A percentile compares a stretch with the other conserved stretches of the same genome.
phyloP scores from a whole-genome alignment of 2,888 invertebrate species.

The Cordilura impudica region DNA sequence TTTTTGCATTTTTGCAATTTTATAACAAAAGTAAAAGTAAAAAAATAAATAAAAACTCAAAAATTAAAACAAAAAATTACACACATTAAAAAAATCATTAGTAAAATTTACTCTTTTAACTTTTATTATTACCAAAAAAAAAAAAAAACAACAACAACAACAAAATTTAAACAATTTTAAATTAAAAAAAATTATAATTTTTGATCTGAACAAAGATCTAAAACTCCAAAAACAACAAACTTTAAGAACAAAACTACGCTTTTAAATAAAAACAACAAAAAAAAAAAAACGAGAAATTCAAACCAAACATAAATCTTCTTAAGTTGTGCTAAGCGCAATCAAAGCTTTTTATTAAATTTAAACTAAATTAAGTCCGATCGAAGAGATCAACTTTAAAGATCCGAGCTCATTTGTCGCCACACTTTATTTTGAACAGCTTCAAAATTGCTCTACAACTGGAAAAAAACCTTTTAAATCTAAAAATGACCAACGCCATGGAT shows the following conservation, averaged over 20 bases:
- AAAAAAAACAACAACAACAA: conserved; percentile 46
- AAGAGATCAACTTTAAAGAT: conserved; percentile 4
- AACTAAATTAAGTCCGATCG: conserved; percentile 59
- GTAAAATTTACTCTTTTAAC: conserved; percentile 78
- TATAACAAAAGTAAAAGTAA: conserved; percentile 73
- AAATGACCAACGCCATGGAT: conserved; percentile 79
- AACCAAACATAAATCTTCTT: conserved; percentile 63
- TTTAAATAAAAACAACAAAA: conserved; percentile 50
- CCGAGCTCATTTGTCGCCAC: neutral
- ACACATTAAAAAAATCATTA: conserved; percentile 68
- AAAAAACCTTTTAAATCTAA: conserved; percentile 61
- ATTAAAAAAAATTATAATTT: conserved; percentile 55
- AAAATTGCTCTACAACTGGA: conserved; percentile 66
- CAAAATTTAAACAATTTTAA: conserved; percentile 71
- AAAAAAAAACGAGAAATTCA: conserved; percentile 58
- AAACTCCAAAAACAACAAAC: conserved; percentile 53
- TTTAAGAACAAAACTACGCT: conserved; percentile 57
- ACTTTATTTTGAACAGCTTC: conserved; percentile 51
- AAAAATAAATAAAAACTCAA: conserved; percentile 62
- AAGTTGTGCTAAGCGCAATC: conserved; percentile 78
- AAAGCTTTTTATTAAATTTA: conserved; percentile 67
- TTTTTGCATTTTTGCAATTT: conserved; percentile 79
- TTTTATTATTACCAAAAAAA: conserved; percentile 66
- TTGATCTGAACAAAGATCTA: conserved; percentile 58
- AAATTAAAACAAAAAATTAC: conserved; percentile 56